Evolutionary conservation across 2,888 invertebrate genomes (phyloP).

Genomic region (Pseudeuparius sepicola): DNA sequence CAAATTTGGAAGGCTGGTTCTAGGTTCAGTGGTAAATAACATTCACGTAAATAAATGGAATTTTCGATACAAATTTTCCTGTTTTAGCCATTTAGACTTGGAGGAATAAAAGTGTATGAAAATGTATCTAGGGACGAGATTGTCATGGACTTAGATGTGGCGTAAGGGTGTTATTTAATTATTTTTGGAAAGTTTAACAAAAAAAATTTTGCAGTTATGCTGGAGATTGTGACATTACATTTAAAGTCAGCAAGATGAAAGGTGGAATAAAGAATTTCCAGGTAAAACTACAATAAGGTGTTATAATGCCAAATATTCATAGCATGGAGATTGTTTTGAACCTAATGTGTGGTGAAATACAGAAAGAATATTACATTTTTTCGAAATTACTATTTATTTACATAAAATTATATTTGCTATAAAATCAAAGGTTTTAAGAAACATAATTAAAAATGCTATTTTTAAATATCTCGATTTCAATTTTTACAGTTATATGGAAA

Average conservation of each 20-base stretch:
- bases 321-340: too few species aligned
- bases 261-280: constrained; percentile 77
- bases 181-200: constrained; percentile 3
- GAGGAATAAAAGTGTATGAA: constrained; percentile 93
- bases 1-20: constrained; percentile 84
- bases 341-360: too few species aligned
- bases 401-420: too few species aligned
- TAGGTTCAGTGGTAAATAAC: constrained; percentile 83
- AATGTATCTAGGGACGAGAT: constrained; percentile 88
- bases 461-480: too few species aligned
- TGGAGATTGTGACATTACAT: constrained; percentile 92
- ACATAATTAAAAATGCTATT: too few species aligned
- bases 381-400: too few species aligned
- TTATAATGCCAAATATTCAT: too few species aligned
- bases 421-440: too few species aligned
- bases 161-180: constrained; percentile 51
- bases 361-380: too few species aligned
- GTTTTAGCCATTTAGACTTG: constrained; percentile 77
- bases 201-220: constrained; percentile 70
- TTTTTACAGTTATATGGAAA: constrained; percentile 74
- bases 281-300: constrained; percentile 43
- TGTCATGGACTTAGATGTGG: constrained; percentile 90
- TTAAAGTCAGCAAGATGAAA: constrained; percentile 70
- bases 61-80: too few species aligned
- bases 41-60: too few species aligned